Percentiles rank a stretch among this genome's conserved stretches.
phyloP scores from a whole-genome alignment of 2,888 invertebrate genomes.

The Fragum fragum region DNA sequence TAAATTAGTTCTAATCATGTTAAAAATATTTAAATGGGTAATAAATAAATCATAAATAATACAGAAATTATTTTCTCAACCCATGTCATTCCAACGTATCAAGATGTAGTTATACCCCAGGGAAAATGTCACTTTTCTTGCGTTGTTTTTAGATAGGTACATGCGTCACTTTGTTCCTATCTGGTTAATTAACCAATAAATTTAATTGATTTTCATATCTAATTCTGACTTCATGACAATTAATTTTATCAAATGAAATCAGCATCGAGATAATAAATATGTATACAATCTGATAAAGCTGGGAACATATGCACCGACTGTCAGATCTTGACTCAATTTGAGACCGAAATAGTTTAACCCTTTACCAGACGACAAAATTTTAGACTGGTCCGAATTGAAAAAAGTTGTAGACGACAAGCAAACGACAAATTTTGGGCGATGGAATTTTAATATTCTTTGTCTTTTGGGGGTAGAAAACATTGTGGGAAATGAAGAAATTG shows the following conservation, averaged over 20 bases:
- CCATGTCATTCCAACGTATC: constrained; percentile 9
- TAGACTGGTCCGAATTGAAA: too few species aligned
- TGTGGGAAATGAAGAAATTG: too few species aligned
- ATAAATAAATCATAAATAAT: constrained; percentile 43
- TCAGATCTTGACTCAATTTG: too few species aligned
- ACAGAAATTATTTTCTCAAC: constrained; percentile 8
- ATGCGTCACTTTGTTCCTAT: constrained; percentile 22
- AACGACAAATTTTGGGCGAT: too few species aligned
- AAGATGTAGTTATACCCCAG: constrained; percentile 3
- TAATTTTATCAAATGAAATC: constrained; percentile 57
- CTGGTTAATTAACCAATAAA: constrained; percentile 30
- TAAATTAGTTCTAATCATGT: constrained; percentile 35
- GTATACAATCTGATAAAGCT: constrained; percentile 60
- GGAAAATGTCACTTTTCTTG: constrained; percentile 8
- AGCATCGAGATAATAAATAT: constrained; percentile 61
- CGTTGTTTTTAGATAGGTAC: constrained; percentile 29
- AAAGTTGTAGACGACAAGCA: too few species aligned
- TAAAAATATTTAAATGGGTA: constrained; percentile 58
- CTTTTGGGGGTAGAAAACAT: too few species aligned
- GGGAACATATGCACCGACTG: constrained; percentile 35
- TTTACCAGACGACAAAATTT: too few species aligned
- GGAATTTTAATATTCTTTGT: too few species aligned
- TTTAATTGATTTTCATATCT: constrained; percentile 62
- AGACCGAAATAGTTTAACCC: too few species aligned
- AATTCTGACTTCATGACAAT: constrained; percentile 65